Base-by-base conservation (phyloP, 1,140 invertebrate genomes). In the Archivesica marissinica region DNA sequence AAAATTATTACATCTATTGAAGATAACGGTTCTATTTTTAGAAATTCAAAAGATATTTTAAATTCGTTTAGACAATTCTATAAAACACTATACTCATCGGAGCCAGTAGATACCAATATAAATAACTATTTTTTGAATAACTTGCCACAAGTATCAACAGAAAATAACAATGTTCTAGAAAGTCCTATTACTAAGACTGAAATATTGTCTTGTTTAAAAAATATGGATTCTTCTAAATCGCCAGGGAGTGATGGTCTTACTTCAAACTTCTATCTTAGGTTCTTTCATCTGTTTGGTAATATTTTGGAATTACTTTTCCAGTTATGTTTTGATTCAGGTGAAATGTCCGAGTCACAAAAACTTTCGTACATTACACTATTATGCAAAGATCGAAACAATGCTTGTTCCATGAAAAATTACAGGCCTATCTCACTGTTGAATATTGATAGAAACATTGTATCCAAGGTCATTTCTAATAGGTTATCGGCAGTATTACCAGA, bases 351-450 rank as follows among this genome's bases (percentile, higher is more conserved):
- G 2, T 56, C 61, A 15, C 86, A 89, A 79, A 85, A 79, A 72
- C 17, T 75, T 0, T 66, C 61, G 50, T 78, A 84, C 75, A 89
- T 89, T 0, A 78, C 75, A n/a, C 52, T 89, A 33, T 56, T 89
- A 33, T 87, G 75, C 81, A 88, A 88, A 83, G 85, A 89, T 70
- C n/a, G 11, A 23, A 76, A 68, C 59, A 82, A 80, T 28, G 28
- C 66, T 6, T 17, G 44, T 13, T 41, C 77, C 64, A 56, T 88
- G 23, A 86, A 88, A 47, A 66, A 68, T 80, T 89, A 84, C 77
- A 52, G n/a, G n/a, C n/a, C n/a, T n/a, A n/a, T n/a, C n/a, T n/a
- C n/a, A n/a, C n/a, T n/a, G n/a, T n/a, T n/a, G n/a, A n/a, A n/a
- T n/a, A n/a, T n/a, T n/a, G n/a, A n/a, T n/a, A n/a, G n/a, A n/a